A percentile compares a stretch with the other conserved stretches of the same genome.
These are phyloP conservation scores for Orientallactaga sibirica DNA, from an alignment of 2,797 vertebrate species.

Conservation along the genomic window DNA sequence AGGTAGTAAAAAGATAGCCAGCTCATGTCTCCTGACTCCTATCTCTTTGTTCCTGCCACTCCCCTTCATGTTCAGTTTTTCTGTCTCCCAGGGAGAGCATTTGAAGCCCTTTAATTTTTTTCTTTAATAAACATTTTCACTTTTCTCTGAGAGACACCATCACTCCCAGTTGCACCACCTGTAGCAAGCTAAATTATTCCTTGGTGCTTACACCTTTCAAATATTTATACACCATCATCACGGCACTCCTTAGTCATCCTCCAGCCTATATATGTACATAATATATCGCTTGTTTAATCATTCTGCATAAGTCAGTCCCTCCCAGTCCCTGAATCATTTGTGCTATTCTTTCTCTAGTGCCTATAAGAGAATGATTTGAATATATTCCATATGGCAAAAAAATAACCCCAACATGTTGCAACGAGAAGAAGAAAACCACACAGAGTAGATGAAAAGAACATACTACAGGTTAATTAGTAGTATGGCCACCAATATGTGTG, in stretches of 20 bases:
- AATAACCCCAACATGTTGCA: conserved; percentile 78
- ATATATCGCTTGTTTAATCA: conserved; percentile 85
- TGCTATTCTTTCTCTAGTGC: conserved; percentile 43
- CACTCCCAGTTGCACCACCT: conserved; percentile 83
- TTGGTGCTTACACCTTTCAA: conserved; percentile 85
- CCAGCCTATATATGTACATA: conserved; percentile 78
- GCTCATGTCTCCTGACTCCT: neutral
- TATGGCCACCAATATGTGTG: conserved; percentile 75
- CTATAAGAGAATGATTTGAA: conserved; percentile 68
- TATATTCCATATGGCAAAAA: conserved; percentile 74
- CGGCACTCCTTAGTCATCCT: conserved; percentile 83
- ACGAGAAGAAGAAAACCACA: conserved; percentile 58
- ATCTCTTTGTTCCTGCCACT: neutral
- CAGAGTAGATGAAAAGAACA: conserved; percentile 78
- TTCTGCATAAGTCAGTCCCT: conserved; percentile 81
- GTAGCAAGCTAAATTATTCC: conserved; percentile 82
- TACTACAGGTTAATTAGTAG: conserved; percentile 81
- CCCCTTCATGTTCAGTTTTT: neutral
- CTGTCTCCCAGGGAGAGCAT: neutral
- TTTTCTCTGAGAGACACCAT: conserved; percentile 76
- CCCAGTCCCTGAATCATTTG: conserved; percentile 64
- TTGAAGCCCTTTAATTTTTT: neutral
- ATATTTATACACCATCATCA: conserved; percentile 86
- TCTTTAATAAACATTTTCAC: conserved; percentile 54
- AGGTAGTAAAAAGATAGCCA: neutral